phyloP scores from a whole-genome alignment of 92 coral and sea anemone genomes.

The Porites cylindrica region DNA sequence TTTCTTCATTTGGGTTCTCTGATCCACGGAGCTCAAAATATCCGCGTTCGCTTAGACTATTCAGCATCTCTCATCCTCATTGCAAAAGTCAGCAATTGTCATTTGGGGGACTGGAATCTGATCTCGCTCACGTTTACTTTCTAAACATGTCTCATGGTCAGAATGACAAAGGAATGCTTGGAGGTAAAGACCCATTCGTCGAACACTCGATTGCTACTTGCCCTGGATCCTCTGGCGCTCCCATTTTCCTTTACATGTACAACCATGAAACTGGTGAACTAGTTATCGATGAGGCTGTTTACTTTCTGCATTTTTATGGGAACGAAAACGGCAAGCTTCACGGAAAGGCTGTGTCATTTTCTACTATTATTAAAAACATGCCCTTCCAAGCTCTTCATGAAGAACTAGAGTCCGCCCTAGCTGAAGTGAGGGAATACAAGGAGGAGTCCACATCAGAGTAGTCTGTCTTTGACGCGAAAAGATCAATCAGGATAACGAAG shows the following conservation, averaged over 20 bases:
- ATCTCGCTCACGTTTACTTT: conserved; percentile 43
- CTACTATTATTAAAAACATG: conserved; percentile 43
- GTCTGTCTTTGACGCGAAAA: background rate
- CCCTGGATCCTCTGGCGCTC: conserved; percentile 54
- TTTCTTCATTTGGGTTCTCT: conserved; percentile 33
- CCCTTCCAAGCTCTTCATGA: conserved; percentile 31
- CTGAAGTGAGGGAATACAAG: conserved; percentile 15
- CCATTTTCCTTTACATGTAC: conserved; percentile 36
- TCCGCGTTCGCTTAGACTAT: conserved; percentile 49
- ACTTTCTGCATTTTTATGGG: conserved; percentile 57
- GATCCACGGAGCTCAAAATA: conserved; percentile 42
- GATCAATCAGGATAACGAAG: no score
- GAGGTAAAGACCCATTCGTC: conserved; percentile 50
- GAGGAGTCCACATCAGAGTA: background rate
- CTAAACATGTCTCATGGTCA: conserved; percentile 55
- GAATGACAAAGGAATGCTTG: conserved; percentile 57
- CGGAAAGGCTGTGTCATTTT: conserved; percentile 50
- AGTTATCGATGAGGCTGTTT: conserved; percentile 30
- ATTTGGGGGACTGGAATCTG: conserved; percentile 47
- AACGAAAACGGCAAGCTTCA: conserved; percentile 21
- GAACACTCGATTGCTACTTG: conserved; percentile 56
- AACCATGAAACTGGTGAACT: conserved; percentile 53
- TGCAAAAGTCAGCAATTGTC: conserved; percentile 33
- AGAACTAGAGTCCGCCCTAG: conserved; percentile 28
- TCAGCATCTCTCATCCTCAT: conserved; percentile 49